A percentile compares a stretch with the other conserved stretches of the same genome.
These are phyloP conservation scores for Edolisoma coerulescens DNA, from an alignment of 2,113 vertebrate genomes.

Conservation along the genomic window DNA sequence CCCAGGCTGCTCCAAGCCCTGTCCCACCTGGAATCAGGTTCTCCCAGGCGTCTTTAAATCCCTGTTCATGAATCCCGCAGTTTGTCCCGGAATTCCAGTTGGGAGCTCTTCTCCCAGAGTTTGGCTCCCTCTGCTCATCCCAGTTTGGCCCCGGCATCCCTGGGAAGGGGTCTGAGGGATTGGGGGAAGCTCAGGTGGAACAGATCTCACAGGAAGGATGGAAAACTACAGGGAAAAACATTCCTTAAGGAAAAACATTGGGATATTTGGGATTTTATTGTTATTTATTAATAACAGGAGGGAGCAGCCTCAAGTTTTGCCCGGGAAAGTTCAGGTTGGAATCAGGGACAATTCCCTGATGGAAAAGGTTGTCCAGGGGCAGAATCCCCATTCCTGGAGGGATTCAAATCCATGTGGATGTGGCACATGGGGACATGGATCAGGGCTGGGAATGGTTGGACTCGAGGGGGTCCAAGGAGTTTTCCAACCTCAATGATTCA, in stretches of 20 bases:
- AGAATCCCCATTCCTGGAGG: neutral
- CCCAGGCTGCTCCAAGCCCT: neutral
- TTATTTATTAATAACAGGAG: fast-evolving
- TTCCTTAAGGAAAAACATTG: neutral
- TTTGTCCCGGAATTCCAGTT: neutral
- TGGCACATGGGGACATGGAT: fast-evolving
- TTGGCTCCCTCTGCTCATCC: neutral
- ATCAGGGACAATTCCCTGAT: neutral
- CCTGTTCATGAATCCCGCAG: neutral
- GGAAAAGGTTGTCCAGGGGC: neutral
- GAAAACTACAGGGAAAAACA: neutral
- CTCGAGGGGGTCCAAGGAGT: fast-evolving
- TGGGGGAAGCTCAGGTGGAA: neutral
- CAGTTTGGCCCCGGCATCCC: neutral
- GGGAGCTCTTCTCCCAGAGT: neutral
- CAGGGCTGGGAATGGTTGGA: neutral
- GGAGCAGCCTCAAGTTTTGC: neutral
- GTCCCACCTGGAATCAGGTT: neutral
- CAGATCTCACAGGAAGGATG: neutral
- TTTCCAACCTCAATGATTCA: neutral
- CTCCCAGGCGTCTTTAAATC: neutral
- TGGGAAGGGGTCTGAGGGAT: neutral
- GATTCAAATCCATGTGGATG: neutral
- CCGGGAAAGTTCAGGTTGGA: neutral
- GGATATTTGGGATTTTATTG: neutral